phyloP scores from a whole-genome alignment of 2,888 invertebrate species.

The Drosophila nigricruria region DNA sequence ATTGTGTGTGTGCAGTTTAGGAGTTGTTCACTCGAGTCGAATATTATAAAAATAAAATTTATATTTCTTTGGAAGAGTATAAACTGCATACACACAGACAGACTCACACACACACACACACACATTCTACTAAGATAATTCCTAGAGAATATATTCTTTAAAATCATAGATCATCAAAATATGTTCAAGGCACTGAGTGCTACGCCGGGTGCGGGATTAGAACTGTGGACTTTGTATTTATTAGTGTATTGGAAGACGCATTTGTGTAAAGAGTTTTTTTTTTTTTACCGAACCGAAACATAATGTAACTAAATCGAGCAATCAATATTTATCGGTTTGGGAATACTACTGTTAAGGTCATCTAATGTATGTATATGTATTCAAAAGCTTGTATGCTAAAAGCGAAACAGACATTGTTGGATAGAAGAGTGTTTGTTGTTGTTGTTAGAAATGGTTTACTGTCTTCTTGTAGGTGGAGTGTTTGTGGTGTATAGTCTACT shows the following conservation, averaged over 20 bases:
- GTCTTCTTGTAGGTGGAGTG: slow-evolving; percentile 25
- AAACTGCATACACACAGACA: slow-evolving; percentile 33
- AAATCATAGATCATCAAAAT: slow-evolving; percentile 45
- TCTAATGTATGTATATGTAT: slow-evolving; percentile 40
- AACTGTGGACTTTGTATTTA: slow-evolving; percentile 30
- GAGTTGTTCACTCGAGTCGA: not conserved
- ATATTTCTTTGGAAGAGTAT: not conserved
- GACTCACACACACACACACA: not conserved
- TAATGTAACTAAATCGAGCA: slow-evolving; percentile 60
- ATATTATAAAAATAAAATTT: not conserved
- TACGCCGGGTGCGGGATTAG: slow-evolving; percentile 31
- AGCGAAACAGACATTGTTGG: slow-evolving; percentile 66
- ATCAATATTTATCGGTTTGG: slow-evolving; percentile 38
- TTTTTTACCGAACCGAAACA: slow-evolving; percentile 71
- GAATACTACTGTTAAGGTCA: slow-evolving; percentile 54
- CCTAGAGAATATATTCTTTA: slow-evolving; percentile 25
- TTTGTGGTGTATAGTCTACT: slow-evolving; percentile 18
- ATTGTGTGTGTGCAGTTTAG: slow-evolving; percentile 31
- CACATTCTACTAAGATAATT: slow-evolving; percentile 23
- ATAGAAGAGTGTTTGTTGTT: slow-evolving; percentile 30
- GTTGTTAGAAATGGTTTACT: slow-evolving; percentile 16
- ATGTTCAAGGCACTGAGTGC: slow-evolving; percentile 37
- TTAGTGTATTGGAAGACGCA: slow-evolving; percentile 26
- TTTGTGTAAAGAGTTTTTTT: slow-evolving; percentile 28
- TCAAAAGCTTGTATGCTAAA: slow-evolving; percentile 65